phyloP scores from a whole-genome alignment of 1,140 invertebrate species.

The Sogatella furcifera region DNA sequence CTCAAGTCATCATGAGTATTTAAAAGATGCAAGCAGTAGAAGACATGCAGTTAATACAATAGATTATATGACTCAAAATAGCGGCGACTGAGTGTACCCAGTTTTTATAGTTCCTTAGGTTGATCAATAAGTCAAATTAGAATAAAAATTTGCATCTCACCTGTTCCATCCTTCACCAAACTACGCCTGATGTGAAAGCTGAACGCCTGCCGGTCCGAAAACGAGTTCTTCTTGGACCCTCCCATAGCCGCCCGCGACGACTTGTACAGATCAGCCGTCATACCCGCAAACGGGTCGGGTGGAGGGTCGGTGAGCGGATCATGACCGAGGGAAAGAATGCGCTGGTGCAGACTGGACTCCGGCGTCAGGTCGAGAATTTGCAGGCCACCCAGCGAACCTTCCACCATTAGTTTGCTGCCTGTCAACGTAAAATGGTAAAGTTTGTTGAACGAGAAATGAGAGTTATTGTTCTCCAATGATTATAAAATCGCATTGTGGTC shows the following conservation, averaged over 20 bases:
- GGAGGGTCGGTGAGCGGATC: constrained; percentile 46
- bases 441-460: too few relatives aligned
- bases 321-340: constrained; percentile 74
- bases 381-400: constrained; percentile 80
- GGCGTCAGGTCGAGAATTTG: constrained; percentile 83
- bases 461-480: too few relatives aligned
- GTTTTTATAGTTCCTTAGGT: too few relatives aligned
- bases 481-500: too few relatives aligned
- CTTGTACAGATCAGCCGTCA: constrained; percentile 36
- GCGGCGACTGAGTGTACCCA: too few relatives aligned
- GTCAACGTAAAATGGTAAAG: too few relatives aligned
- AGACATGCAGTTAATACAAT: too few relatives aligned
- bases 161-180: constrained; percentile 24
- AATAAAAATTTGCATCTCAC: neutral
- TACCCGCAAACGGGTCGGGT: constrained; percentile 25
- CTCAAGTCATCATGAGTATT: too few relatives aligned
- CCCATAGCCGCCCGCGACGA: constrained; percentile 23
- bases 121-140: too few relatives aligned
- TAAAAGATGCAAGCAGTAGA: too few relatives aligned
- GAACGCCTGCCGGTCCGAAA: constrained; percentile 43
- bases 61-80: too few relatives aligned
- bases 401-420: constrained; percentile 47
- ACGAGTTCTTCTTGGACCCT: constrained; percentile 28
- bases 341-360: constrained; percentile 69
- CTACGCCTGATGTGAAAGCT: constrained; percentile 48